Evolutionary conservation across 1,140 invertebrate genomes (phyloP).

Genomic region (Mercenaria mercenaria): DNA sequence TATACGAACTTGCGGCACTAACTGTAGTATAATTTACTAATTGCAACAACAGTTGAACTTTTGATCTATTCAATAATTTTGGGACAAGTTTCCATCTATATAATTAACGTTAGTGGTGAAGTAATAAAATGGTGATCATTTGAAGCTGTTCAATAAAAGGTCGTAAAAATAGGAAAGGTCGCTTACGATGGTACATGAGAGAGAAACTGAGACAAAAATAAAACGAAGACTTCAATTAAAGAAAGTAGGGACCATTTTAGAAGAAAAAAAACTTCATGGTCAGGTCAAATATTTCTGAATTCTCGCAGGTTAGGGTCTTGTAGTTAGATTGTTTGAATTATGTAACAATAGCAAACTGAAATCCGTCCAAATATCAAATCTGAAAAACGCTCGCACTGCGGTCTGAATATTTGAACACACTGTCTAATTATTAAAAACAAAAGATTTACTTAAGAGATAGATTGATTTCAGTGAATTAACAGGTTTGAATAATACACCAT

Average conservation of each 20-base stretch:
- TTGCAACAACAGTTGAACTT: not conserved
- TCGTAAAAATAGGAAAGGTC: constrained; percentile 22
- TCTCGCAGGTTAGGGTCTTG: too few species aligned
- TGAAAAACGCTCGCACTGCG: constrained; percentile 19
- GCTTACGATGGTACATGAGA: too few species aligned
- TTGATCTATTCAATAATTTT: not conserved
- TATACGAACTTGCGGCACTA: too few species aligned
- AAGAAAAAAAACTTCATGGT: too few species aligned
- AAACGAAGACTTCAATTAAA: too few species aligned
- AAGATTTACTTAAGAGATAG: not conserved
- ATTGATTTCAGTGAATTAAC: constrained; percentile 48
- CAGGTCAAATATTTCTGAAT: too few species aligned
- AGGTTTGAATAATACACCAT: constrained; percentile 33
- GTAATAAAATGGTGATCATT: constrained; percentile 50
- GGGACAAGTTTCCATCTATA: constrained; percentile 15
- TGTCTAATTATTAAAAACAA: not conserved
- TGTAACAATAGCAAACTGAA: not conserved
- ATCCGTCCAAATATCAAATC: too few species aligned
- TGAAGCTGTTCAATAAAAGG: not conserved
- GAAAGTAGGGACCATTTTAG: too few species aligned
- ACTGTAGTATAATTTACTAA: too few species aligned
- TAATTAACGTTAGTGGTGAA: constrained; percentile 21
- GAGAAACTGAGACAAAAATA: too few species aligned
- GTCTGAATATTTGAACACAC: constrained; percentile 28
- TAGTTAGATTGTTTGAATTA: not conserved